Percentiles rank a stretch among this genome's conserved stretches.
These are phyloP conservation scores for Petroica traversi DNA, from an alignment of 2,113 vertebrate species.

Conservation along the genomic window DNA sequence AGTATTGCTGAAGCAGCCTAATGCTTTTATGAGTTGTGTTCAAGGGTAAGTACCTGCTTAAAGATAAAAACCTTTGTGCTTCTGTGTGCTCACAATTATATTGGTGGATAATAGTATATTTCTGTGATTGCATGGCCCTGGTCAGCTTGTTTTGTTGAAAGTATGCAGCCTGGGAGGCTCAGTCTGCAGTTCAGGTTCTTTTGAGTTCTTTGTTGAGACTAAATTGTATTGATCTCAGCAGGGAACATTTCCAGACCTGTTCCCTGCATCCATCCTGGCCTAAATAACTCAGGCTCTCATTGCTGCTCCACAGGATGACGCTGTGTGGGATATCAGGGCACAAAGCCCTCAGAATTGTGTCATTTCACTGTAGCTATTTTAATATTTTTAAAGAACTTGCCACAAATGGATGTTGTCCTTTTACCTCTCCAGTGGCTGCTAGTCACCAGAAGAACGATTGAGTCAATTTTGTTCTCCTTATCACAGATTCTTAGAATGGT, in stretches of 20 bases:
- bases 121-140: neutral
- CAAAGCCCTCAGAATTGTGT: neutral
- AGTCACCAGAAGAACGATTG: neutral
- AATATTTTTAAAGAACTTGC: neutral
- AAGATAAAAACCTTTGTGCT: neutral
- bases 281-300: neutral
- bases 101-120: neutral
- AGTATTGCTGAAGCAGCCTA: neutral
- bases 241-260: neutral
- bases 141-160: neutral
- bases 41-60: neutral
- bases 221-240: neutral
- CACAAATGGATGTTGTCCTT: neutral
- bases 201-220: neutral
- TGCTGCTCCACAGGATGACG: neutral
- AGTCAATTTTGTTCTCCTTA: neutral
- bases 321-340: neutral
- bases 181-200: neutral
- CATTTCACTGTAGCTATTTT: neutral
- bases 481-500: too few species aligned
- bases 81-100: neutral
- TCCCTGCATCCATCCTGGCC: neutral
- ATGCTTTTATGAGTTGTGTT: neutral
- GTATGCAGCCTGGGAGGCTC: neutral
- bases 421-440: neutral